These are phyloP conservation scores for Philereme vetulata DNA, from an alignment of 2,888 invertebrate genomes.

Conservation along the genomic window DNA sequence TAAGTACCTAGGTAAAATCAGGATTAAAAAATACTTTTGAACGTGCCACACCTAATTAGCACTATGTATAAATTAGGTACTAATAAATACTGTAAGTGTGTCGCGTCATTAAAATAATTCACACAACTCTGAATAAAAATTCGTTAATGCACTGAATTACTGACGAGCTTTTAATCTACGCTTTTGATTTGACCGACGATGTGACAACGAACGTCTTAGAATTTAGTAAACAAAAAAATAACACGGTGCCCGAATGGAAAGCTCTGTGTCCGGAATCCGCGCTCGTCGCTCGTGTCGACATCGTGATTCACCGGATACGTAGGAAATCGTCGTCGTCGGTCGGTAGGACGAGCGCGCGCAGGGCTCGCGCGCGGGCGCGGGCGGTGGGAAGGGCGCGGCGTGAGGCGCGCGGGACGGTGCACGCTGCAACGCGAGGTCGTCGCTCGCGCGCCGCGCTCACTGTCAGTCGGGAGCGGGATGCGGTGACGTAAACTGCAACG, in stretches of 20 bases:
- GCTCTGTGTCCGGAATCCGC: conserved; percentile 25
- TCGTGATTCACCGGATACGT: conserved; percentile 73
- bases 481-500: conserved; percentile 84
- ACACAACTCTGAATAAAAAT: too few relatives aligned
- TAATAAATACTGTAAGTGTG: too few relatives aligned
- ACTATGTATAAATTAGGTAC: too few relatives aligned
- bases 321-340: conserved; percentile 44
- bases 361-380: conserved; percentile 49
- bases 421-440: conserved; percentile 82
- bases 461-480: conserved; percentile 83
- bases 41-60: too few relatives aligned
- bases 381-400: conserved; percentile 54
- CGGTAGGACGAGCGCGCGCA: conserved; percentile 48
- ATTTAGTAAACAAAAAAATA: conserved; percentile 8
- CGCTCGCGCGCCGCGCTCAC: conserved; percentile 69
- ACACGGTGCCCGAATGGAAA: conserved; percentile 13
- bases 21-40: too few relatives aligned
- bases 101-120: too few relatives aligned
- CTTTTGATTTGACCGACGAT: too few relatives aligned
- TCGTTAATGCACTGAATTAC: too few relatives aligned
- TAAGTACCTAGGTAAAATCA: too few relatives aligned
- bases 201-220: not conserved
- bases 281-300: conserved; percentile 50
- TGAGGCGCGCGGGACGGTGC: conserved; percentile 71
- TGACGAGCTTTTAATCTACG: too few relatives aligned